Base-by-base conservation (phyloP, 2,888 invertebrate species). In the Pemphredon lugubris region DNA sequence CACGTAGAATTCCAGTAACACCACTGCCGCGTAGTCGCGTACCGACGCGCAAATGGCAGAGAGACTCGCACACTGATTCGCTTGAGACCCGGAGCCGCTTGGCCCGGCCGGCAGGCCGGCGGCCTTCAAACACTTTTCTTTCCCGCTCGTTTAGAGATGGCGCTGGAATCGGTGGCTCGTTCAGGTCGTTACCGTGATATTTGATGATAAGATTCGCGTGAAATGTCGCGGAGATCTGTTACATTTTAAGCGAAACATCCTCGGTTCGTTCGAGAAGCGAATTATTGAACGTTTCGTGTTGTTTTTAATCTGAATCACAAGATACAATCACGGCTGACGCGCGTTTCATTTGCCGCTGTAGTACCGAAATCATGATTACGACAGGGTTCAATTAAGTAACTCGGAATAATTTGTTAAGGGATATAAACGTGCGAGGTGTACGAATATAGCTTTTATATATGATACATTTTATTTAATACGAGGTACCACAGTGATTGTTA, bases 51-150 rank as follows among this genome's bases (percentile, higher is more conserved):
- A 73, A 80, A 81, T 78, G 79, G 79, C 82, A 83, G 80, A 82
- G 79, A 73, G 81, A 81, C 83, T 83, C 80, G 78, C 73, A 74
- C 78, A 75, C 81, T 76, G 79, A 78, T 82, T 83, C 81, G 82
- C 65, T 30, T 76, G 79, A 81, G 80, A 74, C 82, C 77, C 75
- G n/a, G 82, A 79, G 83, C 80, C 75, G 72, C 81, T 72, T 68
- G 64, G 72, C 79, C 75, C 75, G 75, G 73, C 76, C 78, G 75
- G 69, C 72, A 70, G 74, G 73, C 68, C 75, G 84, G 86, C 88
- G 87, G 87, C 88, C 88, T 88, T 88, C 87, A 87, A 88, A 88
- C 86, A 75, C 68, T 81, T 83, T 83, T 83, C 87, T 88, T 88
- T 88, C 88, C 88, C 88, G 88, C 88, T 88, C 84, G 82, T 84